Conservation (phyloP, 2,113 vertebrate species). For the Bubalus kerabau region DNA sequence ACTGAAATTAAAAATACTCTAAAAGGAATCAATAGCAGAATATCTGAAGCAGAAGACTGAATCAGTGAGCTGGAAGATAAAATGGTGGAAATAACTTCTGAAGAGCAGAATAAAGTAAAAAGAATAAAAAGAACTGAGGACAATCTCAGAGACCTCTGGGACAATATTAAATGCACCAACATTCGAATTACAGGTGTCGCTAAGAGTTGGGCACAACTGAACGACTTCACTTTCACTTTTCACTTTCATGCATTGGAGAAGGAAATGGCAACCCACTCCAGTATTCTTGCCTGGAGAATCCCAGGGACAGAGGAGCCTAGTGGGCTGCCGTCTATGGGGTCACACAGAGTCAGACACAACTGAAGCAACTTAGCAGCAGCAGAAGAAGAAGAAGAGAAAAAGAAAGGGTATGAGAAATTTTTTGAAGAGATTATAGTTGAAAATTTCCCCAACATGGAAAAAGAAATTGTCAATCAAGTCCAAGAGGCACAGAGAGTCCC, state of each 20-base stretch:
- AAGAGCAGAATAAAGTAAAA: not conserved
- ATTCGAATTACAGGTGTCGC: not conserved
- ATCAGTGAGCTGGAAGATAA: not conserved
- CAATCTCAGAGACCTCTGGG: not conserved
- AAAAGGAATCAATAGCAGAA: not conserved
- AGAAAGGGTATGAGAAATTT: not conserved
- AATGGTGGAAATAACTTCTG: not conserved
- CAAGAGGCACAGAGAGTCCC: not conserved
- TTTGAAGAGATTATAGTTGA: not conserved
- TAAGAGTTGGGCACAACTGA: too few species aligned
- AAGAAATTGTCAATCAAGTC: not conserved
- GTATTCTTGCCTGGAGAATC: too few species aligned
- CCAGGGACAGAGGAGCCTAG: too few species aligned
- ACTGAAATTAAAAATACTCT: not conserved
- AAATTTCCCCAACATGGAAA: not conserved
- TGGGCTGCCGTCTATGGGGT: too few species aligned
- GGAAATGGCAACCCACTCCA: too few species aligned
- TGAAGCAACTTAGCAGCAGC: too few species aligned
- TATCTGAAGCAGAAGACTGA: not conserved
- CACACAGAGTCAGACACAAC: too few species aligned
- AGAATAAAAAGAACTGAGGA: not conserved
- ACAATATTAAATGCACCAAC: not conserved
- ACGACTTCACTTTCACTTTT: too few species aligned
- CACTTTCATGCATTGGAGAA: too few species aligned
- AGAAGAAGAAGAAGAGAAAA: not conserved